A percentile compares a stretch with the other conserved stretches of the same genome.
Evolutionary conservation across 2,113 vertebrate species (phyloP).

Genomic region (Brachionichthys hirsutus): DNA sequence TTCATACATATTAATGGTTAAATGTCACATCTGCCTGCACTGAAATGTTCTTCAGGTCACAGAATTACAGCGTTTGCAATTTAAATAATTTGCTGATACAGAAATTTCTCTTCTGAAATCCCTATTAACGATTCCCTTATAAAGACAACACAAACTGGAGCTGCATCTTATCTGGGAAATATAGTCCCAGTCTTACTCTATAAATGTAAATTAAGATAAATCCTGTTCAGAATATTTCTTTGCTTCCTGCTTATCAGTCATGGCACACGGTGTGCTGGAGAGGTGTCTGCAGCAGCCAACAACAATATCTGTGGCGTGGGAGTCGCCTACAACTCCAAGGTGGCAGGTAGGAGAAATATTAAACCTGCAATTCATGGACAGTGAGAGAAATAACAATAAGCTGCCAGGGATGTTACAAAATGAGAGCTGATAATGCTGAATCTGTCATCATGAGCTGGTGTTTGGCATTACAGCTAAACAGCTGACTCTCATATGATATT

Average conservation of each 20-base stretch:
- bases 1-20: slow-evolving; percentile 1
- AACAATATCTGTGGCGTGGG: slow-evolving; percentile 98
- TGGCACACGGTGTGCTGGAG: slow-evolving; percentile 94
- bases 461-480: too few relatives aligned
- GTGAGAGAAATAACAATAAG: slow-evolving; percentile 38
- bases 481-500: too few relatives aligned
- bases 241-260: slow-evolving; percentile 79
- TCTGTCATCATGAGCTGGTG: too few relatives aligned
- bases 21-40: slow-evolving; percentile 1
- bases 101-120: slow-evolving; percentile 8
- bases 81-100: slow-evolving; percentile 2
- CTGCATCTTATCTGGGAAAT: slow-evolving; percentile 5
- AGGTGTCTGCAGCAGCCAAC: slow-evolving; percentile 96
- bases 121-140: too few relatives aligned
- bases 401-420: slow-evolving; percentile 10
- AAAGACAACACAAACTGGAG: neutral
- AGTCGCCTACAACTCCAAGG: slow-evolving; percentile 95
- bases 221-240: slow-evolving; percentile 6
- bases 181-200: neutral
- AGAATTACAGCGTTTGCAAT: slow-evolving; percentile 6
- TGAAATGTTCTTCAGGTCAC: slow-evolving; percentile 9
- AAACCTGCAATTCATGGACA: slow-evolving; percentile 3
- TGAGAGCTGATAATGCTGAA: slow-evolving; percentile 20
- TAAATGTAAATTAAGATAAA: slow-evolving; percentile 46
- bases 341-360: slow-evolving; percentile 85